Evolutionary conservation across 2,888 invertebrate genomes (phyloP).

Genomic region (Chymomyza procnemis): DNA sequence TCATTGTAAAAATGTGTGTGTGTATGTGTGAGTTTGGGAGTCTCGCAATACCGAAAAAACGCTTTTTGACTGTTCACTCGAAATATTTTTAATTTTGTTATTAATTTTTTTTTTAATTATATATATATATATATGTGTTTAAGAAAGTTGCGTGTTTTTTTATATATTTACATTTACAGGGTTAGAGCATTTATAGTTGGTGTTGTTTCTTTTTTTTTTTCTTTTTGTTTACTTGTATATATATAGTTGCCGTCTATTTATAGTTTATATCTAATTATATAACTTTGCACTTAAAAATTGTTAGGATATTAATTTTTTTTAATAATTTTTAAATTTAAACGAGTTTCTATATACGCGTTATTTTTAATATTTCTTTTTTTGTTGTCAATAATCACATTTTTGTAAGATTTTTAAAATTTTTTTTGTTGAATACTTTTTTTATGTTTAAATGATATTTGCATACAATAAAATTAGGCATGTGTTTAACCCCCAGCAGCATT

Average conservation of each 20-base stretch:
- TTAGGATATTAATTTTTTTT: conserved; percentile 48
- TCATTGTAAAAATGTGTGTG: neutral
- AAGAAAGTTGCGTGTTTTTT: neutral
- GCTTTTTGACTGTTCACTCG: no score
- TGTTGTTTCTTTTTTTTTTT: conserved; percentile 24
- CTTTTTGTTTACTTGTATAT: conserved; percentile 2
- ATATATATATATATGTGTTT: no score
- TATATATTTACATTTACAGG: conserved; percentile 5
- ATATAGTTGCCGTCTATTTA: conserved; percentile 7
- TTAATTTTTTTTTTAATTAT: neutral
- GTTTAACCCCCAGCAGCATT: neutral
- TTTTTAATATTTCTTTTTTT: neutral
- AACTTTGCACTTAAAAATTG: conserved; percentile 58
- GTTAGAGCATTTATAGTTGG: conserved; percentile 21
- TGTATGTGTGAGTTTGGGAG: neutral
- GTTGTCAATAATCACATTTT: conserved; percentile 2
- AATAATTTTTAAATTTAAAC: conserved; percentile 35
- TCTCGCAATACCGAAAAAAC: neutral
- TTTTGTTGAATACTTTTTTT: conserved; percentile 5
- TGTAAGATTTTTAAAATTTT: conserved; percentile 7
- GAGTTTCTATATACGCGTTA: conserved; percentile 34
- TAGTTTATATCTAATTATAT: conserved; percentile 41
- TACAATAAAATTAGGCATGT: conserved; percentile 33
- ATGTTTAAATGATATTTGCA: conserved; percentile 24
- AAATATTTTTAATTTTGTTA: neutral